These are phyloP conservation scores for Luehdorfia chinensis DNA, from an alignment of 1,140 invertebrate genomes.

Conservation along the genomic window DNA sequence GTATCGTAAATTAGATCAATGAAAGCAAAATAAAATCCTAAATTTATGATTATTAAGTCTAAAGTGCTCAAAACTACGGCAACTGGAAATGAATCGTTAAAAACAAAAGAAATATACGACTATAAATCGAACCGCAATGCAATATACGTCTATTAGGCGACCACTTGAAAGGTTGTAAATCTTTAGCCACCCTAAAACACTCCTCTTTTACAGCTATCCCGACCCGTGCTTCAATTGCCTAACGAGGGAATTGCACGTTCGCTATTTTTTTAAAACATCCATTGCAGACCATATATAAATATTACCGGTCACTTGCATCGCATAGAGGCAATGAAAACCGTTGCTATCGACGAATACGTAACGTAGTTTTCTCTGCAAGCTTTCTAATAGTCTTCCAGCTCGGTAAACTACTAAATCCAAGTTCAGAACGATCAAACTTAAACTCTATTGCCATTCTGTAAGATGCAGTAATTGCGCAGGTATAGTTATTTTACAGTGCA, in stretches of 20 bases:
- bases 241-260: conserved; percentile 24
- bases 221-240: conserved; percentile 22
- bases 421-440: conserved; percentile 5
- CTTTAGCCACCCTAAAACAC: conserved; percentile 49
- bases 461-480: background rate
- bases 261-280: conserved; percentile 24
- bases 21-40: no score
- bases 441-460: conserved; percentile 2
- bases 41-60: conserved; percentile 33
- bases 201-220: conserved; percentile 46
- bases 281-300: conserved; percentile 25
- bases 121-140: conserved; percentile 60
- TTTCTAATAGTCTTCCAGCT: conserved; percentile 10
- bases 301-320: conserved; percentile 1
- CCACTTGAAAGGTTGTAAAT: conserved; percentile 61
- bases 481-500: background rate
- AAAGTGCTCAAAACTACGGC: conserved; percentile 39
- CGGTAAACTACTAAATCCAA: conserved; percentile 6
- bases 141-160: conserved; percentile 68
- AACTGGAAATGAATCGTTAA: conserved; percentile 51
- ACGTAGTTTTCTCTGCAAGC: conserved; percentile 9
- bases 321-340: conserved; percentile 4
- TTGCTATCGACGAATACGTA: background rate
- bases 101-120: conserved; percentile 63
- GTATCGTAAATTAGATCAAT: no score